phyloP scores from a whole-genome alignment of 2,888 invertebrate genomes.

The Leptinotarsa haldemani region DNA sequence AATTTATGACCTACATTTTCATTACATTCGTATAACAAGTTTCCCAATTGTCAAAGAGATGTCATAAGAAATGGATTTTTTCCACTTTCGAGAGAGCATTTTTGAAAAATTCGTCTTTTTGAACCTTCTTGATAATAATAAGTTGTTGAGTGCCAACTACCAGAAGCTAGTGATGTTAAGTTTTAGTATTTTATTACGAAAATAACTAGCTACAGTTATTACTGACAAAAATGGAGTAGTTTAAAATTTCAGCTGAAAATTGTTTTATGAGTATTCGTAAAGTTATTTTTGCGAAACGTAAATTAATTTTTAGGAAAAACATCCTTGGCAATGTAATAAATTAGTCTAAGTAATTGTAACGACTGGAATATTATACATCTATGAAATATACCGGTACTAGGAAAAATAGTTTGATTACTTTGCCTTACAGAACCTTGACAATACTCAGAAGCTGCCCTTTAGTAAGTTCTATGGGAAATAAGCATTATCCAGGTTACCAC shows the following conservation, averaged over 20 bases:
- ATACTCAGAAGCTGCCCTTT: no score
- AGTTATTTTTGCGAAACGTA: slow-evolving; percentile 34
- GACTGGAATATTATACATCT: slow-evolving; percentile 48
- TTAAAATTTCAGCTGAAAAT: slow-evolving; percentile 29
- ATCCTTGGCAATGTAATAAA: slow-evolving; percentile 44
- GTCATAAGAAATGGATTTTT: no score
- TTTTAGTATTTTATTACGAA: slow-evolving; percentile 48
- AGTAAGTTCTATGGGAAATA: no score
- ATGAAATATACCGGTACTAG: slow-evolving; percentile 45
- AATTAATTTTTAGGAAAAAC: slow-evolving; percentile 40
- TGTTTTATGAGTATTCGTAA: slow-evolving; percentile 24
- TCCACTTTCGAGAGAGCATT: no score
- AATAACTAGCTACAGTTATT: slow-evolving; percentile 6
- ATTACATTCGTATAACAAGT: no score
- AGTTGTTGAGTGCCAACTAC: slow-evolving; percentile 66
- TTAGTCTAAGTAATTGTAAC: slow-evolving; percentile 45
- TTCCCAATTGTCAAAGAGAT: no score
- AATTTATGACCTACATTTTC: no score
- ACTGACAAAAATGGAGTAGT: slow-evolving; percentile 23
- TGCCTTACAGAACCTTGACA: background rate
- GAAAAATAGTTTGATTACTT: slow-evolving; percentile 15
- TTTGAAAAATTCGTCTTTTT: background rate
- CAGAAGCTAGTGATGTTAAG: slow-evolving; percentile 59
- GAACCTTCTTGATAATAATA: slow-evolving; percentile 41
- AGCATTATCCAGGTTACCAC: no score